phyloP scores from a whole-genome alignment of 2,797 vertebrate genomes.

The Manis crassicaudata region DNA sequence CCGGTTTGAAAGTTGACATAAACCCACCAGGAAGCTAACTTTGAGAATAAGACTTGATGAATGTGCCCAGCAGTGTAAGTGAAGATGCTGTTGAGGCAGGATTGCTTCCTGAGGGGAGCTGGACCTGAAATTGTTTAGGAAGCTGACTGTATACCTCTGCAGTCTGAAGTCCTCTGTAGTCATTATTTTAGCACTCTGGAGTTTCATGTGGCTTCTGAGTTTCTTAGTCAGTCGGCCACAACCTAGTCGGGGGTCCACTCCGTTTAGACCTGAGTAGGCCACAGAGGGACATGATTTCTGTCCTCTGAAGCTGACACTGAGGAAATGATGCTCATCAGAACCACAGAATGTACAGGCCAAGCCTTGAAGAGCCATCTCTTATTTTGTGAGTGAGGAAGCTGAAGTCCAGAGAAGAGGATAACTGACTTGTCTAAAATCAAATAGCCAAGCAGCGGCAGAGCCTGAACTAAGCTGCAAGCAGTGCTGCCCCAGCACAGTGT shows the following conservation, averaged over 20 bases:
- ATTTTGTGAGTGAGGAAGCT: not conserved
- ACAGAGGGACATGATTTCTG: not conserved
- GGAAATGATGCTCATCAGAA: not conserved
- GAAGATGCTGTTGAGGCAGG: not conserved
- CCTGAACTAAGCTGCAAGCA: not conserved
- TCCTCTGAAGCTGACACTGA: not conserved
- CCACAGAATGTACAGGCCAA: not conserved
- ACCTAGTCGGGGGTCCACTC: not conserved
- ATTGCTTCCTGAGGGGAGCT: not conserved
- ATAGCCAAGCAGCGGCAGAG: not conserved
- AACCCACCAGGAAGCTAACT: not conserved
- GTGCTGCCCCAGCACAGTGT: not conserved
- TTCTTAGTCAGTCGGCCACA: not conserved
- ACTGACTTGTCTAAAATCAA: constrained; percentile 11
- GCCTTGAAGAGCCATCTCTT: not conserved
- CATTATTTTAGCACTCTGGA: not conserved
- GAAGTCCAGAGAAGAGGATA: not conserved
- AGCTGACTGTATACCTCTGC: not conserved
- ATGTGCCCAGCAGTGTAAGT: not conserved
- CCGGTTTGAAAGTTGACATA: not conserved
- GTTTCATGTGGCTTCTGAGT: not conserved
- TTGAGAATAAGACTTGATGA: not conserved
- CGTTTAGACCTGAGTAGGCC: not conserved
- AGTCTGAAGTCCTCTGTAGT: not conserved
- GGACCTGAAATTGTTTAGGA: not conserved